Conservation (phyloP, 2,113 vertebrate species). For the Struthio camelus region DNA sequence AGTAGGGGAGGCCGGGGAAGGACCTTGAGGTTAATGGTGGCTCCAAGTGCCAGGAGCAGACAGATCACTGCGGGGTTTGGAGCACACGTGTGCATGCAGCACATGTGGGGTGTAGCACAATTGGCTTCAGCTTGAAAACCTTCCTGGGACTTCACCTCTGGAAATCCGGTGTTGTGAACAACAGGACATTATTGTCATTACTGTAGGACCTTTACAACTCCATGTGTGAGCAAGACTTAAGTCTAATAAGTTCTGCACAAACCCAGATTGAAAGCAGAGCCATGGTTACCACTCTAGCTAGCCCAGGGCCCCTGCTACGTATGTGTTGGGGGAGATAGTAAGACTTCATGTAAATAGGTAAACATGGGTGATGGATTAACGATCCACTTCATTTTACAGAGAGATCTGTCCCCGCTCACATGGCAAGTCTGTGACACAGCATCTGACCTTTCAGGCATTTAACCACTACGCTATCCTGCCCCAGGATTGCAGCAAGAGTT, state of each 20-base stretch:
- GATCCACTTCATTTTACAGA: neutral
- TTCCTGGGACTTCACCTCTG: neutral
- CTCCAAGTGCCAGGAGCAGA: neutral
- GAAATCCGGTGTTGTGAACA: neutral
- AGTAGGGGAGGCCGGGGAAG: neutral
- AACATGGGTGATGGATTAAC: neutral
- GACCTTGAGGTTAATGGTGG: neutral
- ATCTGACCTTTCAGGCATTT: neutral
- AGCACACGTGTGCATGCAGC: accelerated
- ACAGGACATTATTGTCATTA: neutral
- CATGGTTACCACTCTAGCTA: too few relatives aligned
- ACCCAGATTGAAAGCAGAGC: neutral
- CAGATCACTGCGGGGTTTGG: neutral
- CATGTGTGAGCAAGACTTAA: too few relatives aligned
- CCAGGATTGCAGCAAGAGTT: too few relatives aligned
- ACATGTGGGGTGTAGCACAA: accelerated
- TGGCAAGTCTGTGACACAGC: neutral
- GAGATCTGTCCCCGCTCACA: neutral
- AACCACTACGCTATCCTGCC: too few relatives aligned
- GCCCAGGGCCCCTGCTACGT: too few relatives aligned
- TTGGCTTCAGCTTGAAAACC: neutral
- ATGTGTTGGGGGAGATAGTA: too few relatives aligned
- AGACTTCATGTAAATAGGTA: neutral
- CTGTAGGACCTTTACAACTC: neutral
- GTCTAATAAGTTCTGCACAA: neutral